Percentiles rank a stretch among this genome's conserved stretches.
phyloP scores from a whole-genome alignment of 2,113 vertebrate species.

The Oryctolagus cuniculus region mOryCun1.1 NC_091438.1:94224501-94225000 shows the following conservation, averaged over 20 bases:
- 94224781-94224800: conserved; percentile 94
- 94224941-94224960: conserved; percentile 5
- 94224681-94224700: conserved; percentile 95
- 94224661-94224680: conserved; percentile 85
- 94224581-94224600: conserved; percentile 79
- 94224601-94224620: conserved; percentile 80
- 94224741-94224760: conserved; percentile 98
- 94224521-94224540: conserved; percentile 72
- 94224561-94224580: conserved; percentile 84
- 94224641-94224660: conserved; percentile 71
- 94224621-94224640: conserved; percentile 78
- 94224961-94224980: not conserved
- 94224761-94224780: conserved; percentile 95
- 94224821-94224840: conserved; percentile 97
- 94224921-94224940: not conserved
- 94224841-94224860: conserved; percentile 79
- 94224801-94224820: conserved; percentile 98
- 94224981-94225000: not conserved
- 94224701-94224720: conserved; percentile 99
- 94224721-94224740: conserved; percentile 98
- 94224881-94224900: conserved; percentile 60
- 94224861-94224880: conserved; percentile 50
- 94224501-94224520: conserved; percentile 82
- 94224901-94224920: not conserved
- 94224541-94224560: conserved; percentile 78